Evolutionary conservation across 2,797 vertebrate genomes (phyloP).

Genomic region (Argentina silus): DNA sequence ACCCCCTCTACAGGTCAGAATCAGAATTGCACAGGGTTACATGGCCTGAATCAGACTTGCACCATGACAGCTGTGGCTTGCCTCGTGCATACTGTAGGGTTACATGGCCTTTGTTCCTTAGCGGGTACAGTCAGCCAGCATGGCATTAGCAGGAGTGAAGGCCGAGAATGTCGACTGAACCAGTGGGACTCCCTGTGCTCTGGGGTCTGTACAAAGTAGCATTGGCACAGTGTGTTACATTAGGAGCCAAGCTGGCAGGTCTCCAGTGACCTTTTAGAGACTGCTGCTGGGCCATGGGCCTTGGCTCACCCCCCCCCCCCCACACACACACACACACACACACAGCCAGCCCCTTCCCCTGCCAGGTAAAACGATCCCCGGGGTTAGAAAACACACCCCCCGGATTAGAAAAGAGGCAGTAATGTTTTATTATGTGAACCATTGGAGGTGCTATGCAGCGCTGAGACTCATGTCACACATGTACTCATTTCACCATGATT

Average conservation of each 20-base stretch:
- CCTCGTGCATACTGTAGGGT: no score
- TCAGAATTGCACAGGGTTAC: no score
- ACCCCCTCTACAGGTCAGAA: no score
- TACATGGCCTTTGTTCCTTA: no score
- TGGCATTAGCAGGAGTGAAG: not conserved
- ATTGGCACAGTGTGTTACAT: slow-evolving; percentile 46
- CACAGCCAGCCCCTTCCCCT: slow-evolving; percentile 6
- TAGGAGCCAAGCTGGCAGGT: slow-evolving; percentile 37
- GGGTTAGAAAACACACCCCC: slow-evolving; percentile 25
- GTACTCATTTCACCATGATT: no score
- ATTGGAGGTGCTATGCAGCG: not conserved
- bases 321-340: no score
- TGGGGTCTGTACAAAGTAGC: slow-evolving; percentile 15
- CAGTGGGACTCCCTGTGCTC: slow-evolving; percentile 24
- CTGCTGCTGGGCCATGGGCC: not conserved
- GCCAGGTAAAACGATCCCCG: slow-evolving; percentile 47
- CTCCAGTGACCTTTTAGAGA: slow-evolving; percentile 54
- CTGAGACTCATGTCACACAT: no score
- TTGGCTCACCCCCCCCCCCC: no score
- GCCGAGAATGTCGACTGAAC: not conserved
- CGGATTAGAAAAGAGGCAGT: slow-evolving; percentile 21
- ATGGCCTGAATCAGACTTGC: no score
- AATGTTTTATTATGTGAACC: slow-evolving; percentile 28
- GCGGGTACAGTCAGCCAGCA: not conserved
- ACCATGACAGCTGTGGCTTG: no score